phyloP scores from a whole-genome alignment of 2,113 vertebrate genomes.

The Zosterops pallidus region DNA sequence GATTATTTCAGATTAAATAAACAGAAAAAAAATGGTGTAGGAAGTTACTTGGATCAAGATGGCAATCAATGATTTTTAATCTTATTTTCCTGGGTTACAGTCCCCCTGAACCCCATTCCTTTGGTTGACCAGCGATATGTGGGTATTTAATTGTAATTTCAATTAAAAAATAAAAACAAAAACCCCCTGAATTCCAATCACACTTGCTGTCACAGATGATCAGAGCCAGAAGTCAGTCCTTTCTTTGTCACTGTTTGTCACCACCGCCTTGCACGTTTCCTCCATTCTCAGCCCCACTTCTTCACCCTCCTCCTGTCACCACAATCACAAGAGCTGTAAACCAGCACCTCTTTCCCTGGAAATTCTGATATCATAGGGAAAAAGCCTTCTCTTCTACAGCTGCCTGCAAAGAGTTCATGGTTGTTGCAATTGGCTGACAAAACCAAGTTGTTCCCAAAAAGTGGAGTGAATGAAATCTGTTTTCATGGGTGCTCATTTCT shows the following conservation, averaged over 20 bases:
- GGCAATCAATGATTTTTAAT: neutral
- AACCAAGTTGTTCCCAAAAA: neutral
- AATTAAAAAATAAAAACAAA: neutral
- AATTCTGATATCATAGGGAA: neutral
- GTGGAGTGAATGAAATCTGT: neutral
- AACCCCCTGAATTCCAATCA: neutral
- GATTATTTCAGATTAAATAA: neutral
- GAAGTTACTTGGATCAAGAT: neutral
- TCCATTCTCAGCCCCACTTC: neutral
- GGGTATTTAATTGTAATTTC: neutral
- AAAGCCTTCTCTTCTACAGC: neutral
- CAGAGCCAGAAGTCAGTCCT: neutral
- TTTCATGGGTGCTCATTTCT: neutral
- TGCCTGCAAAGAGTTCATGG: neutral
- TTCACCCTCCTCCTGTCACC: neutral
- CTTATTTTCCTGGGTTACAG: neutral
- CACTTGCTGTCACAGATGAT: neutral
- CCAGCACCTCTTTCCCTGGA: conserved; percentile 10
- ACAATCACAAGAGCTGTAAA: neutral
- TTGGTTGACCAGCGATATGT: neutral
- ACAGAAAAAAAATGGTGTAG: neutral
- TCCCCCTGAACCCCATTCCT: neutral
- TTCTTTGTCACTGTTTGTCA: neutral
- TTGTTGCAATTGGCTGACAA: neutral
- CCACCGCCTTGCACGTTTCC: neutral